Base-by-base conservation (phyloP, 2,797 vertebrate genomes). In the Smutsia temminckii region DNA sequence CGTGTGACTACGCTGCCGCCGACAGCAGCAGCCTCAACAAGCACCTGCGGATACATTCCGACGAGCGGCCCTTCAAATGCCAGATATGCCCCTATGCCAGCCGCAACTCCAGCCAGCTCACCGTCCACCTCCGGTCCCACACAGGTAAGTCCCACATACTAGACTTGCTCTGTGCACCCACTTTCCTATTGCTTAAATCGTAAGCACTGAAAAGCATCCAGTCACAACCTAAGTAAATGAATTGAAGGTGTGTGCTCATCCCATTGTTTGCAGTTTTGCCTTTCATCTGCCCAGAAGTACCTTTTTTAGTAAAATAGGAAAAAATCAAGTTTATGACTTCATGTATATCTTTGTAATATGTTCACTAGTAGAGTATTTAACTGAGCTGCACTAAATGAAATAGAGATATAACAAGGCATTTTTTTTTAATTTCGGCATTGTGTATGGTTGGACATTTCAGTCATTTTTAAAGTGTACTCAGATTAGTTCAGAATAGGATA, bases 11-110 rank as follows among this genome's bases (percentile, higher is more conserved):
- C 0, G 99, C 99, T 0, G 99, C 99, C 0, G 99, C 99, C 0
- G 99, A 99, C 98, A 99, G 99, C 99, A 99, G 99, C 98, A 99
- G 99, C 77, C 97, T 99, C 94, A 99, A 99, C 98, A 99, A 99
- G 97, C 99, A 99, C 98, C 98, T 99, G 95, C 99, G 99, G 0
- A 99, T 99, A 92, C 99, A 99, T 97, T 99, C 99, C 0, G 99
- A 99, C 0, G 99, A 99, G 95, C 99, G 99, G 17, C 99, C 99
- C n/a, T 99, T 99, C 93, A 99, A 99, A 77, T 99, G 99, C 97
- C 99, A 99, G 98, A 99, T 99, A 98, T 99, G 99, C 85, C 99
- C 99, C 0, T 99, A 99, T 0, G 99, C 99, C 97, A 99, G 99
- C 98, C 99, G 99, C 97, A 99, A 99, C 98, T 99, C 99, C 96